phyloP scores from a whole-genome alignment of 2,113 vertebrate genomes.

The Bagarius yarrelli region DNA sequence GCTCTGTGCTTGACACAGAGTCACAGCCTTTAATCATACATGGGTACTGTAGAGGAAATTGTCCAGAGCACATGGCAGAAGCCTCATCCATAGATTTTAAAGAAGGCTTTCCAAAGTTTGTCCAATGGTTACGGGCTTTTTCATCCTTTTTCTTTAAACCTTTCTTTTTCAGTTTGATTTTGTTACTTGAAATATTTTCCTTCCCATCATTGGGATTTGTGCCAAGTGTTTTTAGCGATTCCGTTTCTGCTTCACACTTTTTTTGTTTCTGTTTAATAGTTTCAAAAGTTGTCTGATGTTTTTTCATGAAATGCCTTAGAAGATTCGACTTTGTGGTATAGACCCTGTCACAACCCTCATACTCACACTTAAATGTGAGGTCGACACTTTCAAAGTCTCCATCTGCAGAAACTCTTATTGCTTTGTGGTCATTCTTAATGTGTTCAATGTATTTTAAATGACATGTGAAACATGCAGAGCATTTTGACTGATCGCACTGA shows the following conservation, averaged over 20 bases:
- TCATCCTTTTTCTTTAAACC: constrained; percentile 69
- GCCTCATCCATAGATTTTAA: constrained; percentile 89
- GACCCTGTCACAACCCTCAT: constrained; percentile 88
- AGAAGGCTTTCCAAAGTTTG: constrained; percentile 71
- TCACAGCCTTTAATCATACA: constrained; percentile 98
- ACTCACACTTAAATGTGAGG: constrained; percentile 86
- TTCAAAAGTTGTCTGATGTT: constrained; percentile 91
- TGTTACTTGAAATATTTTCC: constrained; percentile 76
- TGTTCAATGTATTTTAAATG: constrained; percentile 90
- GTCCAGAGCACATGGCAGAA: constrained; percentile 86
- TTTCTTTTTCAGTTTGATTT: constrained; percentile 76
- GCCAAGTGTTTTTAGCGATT: constrained; percentile 76
- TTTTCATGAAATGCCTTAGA: constrained; percentile 93
- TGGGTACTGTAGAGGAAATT: constrained; percentile 86
- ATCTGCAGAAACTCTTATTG: constrained; percentile 80
- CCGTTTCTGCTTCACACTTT: constrained; percentile 8
- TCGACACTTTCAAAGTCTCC: constrained; percentile 76
- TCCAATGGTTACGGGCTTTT: constrained; percentile 70
- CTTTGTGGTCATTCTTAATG: constrained; percentile 86
- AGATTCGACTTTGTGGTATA: constrained; percentile 97
- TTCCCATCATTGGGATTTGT: constrained; percentile 75
- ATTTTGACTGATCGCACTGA: constrained; percentile 88
- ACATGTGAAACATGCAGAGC: constrained; percentile 82
- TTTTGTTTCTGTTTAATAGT: constrained; percentile 79
- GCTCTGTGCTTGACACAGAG: constrained; percentile 86